phyloP scores from a whole-genome alignment of 2,797 vertebrate genomes.

The Distichodus sexfasciatus region DNA sequence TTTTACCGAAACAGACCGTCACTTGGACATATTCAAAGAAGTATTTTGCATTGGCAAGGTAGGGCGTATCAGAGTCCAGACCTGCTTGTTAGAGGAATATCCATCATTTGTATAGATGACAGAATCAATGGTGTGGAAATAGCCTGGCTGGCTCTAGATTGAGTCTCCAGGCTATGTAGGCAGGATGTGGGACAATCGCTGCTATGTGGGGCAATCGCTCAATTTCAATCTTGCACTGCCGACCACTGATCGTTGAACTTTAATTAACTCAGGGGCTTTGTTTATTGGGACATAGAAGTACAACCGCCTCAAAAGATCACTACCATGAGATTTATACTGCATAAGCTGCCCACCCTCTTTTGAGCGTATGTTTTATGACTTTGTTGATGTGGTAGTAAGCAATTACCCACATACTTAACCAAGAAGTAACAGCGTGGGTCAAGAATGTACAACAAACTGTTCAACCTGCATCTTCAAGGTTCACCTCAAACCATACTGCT shows the following conservation, averaged over 20 bases:
- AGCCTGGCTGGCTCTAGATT: slow-evolving; percentile 73
- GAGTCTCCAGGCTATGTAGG: slow-evolving; percentile 76
- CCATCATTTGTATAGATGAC: slow-evolving; percentile 81
- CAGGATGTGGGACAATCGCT: slow-evolving; percentile 71
- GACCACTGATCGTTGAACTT: slow-evolving; percentile 75
- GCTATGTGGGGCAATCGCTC: slow-evolving; percentile 81
- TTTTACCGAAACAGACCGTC: slow-evolving; percentile 3
- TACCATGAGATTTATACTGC: slow-evolving; percentile 39
- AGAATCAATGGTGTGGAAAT: slow-evolving; percentile 86
- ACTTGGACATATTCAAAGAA: slow-evolving; percentile 20
- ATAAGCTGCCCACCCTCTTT: slow-evolving; percentile 18
- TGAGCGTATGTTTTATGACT: slow-evolving; percentile 36
- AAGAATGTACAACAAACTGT: slow-evolving; percentile 61
- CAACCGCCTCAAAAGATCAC: slow-evolving; percentile 48
- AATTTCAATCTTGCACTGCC: slow-evolving; percentile 79
- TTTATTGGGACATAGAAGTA: slow-evolving; percentile 66
- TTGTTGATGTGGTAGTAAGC: slow-evolving; percentile 53
- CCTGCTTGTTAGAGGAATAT: slow-evolving; percentile 74
- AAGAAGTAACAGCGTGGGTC: slow-evolving; percentile 62
- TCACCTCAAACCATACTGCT: slow-evolving; percentile 46
- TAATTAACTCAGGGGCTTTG: slow-evolving; percentile 75
- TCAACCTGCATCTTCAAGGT: slow-evolving; percentile 52
- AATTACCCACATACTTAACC: slow-evolving; percentile 53
- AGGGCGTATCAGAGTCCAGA: slow-evolving; percentile 58
- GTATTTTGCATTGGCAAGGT: slow-evolving; percentile 27